These are phyloP conservation scores for Solenopsis fugax DNA, from an alignment of 1,140 invertebrate genomes.

Conservation along the genomic window DNA sequence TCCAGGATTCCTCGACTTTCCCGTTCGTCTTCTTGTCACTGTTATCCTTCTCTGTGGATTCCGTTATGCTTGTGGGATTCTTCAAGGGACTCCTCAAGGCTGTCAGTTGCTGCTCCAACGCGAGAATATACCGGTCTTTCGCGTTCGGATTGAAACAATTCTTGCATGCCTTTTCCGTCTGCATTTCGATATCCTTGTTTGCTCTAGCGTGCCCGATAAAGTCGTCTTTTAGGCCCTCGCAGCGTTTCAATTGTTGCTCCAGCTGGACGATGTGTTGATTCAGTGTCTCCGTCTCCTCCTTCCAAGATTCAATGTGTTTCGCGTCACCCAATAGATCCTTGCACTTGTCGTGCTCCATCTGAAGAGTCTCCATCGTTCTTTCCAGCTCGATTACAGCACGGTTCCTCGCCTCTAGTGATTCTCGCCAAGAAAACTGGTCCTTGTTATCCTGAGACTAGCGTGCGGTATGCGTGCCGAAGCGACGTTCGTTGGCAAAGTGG, in stretches of 20 bases:
- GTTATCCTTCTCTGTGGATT: conserved; percentile 3
- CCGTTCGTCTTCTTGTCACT: neutral
- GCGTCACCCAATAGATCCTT: conserved; percentile 22
- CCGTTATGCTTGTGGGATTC: neutral
- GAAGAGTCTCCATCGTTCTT: neutral
- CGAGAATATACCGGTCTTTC: conserved; percentile 24
- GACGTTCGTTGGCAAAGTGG: conserved; percentile 17
- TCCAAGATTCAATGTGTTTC: conserved; percentile 13
- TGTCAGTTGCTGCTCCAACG: conserved; percentile 18
- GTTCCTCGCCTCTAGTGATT: conserved; percentile 17
- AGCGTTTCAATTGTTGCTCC: conserved; percentile 19
- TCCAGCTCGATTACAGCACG: conserved; percentile 15
- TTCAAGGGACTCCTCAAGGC: neutral
- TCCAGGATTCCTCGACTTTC: conserved; percentile 77
- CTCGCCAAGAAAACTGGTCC: conserved; percentile 16
- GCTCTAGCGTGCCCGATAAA: neutral
- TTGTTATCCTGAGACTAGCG: conserved; percentile 41
- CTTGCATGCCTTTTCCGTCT: neutral
- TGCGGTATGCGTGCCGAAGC: conserved; percentile 38
- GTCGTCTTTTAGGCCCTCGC: neutral
- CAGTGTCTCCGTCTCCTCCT: conserved; percentile 72
- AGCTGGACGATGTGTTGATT: conserved; percentile 87
- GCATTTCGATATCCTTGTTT: neutral
- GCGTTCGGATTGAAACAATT: neutral
- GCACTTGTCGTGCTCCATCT: conserved; percentile 6